phyloP scores from a whole-genome alignment of 2,113 vertebrate genomes.

The Oreochromis tanganicae region DNA sequence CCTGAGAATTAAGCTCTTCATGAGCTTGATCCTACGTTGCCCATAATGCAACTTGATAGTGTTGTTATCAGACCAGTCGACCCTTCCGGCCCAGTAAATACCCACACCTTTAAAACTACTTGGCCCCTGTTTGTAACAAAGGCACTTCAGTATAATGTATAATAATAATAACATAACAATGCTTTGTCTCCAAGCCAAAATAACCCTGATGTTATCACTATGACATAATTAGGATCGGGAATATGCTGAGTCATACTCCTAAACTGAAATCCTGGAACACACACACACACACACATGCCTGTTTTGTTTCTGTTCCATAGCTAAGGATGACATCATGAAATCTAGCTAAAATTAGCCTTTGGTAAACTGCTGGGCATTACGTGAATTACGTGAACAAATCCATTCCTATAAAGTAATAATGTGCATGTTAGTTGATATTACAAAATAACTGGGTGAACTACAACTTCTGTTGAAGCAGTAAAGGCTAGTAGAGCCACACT shows the following conservation, averaged over 20 bases:
- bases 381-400: neutral
- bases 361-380: neutral
- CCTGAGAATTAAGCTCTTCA: neutral
- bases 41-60: neutral
- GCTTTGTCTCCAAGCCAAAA: neutral
- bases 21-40: neutral
- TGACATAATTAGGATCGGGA: neutral
- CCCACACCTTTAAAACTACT: neutral
- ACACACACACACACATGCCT: neutral
- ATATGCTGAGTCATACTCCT: neutral
- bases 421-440: neutral
- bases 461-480: neutral
- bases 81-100: neutral
- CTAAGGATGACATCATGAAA: neutral
- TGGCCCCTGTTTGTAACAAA: neutral
- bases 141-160: neutral
- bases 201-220: neutral
- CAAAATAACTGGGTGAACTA: neutral
- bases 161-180: neutral
- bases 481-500: neutral
- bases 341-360: neutral
- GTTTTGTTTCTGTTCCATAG: neutral
- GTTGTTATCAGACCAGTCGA: neutral
- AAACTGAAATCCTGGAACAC: neutral
- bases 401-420: neutral